Conservation (phyloP, 2,888 invertebrate genomes). For the Leptopterna dolabrata region DNA sequence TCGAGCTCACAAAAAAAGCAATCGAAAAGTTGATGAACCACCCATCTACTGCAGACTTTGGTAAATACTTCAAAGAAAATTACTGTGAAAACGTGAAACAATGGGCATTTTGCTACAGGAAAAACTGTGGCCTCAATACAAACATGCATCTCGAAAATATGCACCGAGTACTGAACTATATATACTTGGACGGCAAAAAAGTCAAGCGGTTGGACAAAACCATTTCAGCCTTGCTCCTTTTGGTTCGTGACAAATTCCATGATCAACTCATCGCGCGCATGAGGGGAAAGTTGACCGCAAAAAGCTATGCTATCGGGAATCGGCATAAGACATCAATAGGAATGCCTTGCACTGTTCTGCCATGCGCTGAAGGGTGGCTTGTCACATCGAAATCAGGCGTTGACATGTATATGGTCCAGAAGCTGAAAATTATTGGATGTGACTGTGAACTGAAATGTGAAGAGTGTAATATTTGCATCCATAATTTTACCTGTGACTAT, state of each 20-base stretch:
- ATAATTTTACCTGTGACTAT: slow-evolving; percentile 17
- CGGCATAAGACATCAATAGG: not conserved
- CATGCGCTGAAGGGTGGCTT: slow-evolving; percentile 5
- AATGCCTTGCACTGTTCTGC: not conserved
- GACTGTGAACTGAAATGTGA: not conserved
- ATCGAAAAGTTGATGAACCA: not conserved
- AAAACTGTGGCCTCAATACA: slow-evolving; percentile 61
- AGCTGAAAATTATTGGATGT: not conserved
- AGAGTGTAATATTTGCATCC: slow-evolving; percentile 19
- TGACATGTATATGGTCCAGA: not conserved
- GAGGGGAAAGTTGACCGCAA: slow-evolving; percentile 63
- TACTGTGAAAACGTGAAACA: slow-evolving; percentile 60
- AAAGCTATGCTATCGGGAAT: not conserved
- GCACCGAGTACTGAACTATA: slow-evolving; percentile 62
- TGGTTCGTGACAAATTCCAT: slow-evolving; percentile 62
- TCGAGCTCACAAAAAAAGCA: not conserved
- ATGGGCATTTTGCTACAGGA: slow-evolving; percentile 61
- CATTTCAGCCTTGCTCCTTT: slow-evolving; percentile 60
- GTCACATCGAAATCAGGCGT: not conserved
- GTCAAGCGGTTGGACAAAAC: slow-evolving; percentile 62
- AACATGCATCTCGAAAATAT: slow-evolving; percentile 63
- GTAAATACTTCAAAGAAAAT: slow-evolving; percentile 32
- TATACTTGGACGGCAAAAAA: slow-evolving; percentile 61
- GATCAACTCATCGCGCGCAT: slow-evolving; percentile 59
- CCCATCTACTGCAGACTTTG: not conserved